Evolutionary conservation across 2,888 invertebrate species (phyloP).

Genomic region (Resseliella maxima): DNA sequence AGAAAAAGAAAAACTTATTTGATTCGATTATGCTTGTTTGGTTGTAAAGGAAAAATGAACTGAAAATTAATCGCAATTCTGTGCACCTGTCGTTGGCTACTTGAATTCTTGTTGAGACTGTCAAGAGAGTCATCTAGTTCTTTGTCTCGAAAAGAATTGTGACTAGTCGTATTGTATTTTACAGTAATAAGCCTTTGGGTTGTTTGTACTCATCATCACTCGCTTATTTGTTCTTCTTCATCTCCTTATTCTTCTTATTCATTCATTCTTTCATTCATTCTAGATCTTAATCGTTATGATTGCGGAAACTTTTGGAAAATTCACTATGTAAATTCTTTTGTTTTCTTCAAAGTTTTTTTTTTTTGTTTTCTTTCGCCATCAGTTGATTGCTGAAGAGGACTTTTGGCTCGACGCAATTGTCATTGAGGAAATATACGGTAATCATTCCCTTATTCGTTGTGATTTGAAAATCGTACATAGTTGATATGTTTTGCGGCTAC

Average conservation of each 20-base stretch:
- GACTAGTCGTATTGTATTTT: too few species aligned
- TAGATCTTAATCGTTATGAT: conserved; percentile 36
- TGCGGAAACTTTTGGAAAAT: conserved; percentile 11
- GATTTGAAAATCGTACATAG: background rate
- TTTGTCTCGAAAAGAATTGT: too few species aligned
- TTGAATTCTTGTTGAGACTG: background rate
- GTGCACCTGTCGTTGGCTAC: background rate
- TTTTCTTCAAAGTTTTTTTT: background rate
- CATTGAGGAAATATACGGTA: background rate
- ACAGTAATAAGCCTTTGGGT: too few species aligned
- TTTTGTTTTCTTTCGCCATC: background rate
- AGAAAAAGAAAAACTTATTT: background rate
- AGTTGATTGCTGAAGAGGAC: background rate
- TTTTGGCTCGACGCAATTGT: background rate
- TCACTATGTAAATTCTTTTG: background rate
- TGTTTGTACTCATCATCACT: too few species aligned
- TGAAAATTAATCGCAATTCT: background rate
- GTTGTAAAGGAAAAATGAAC: background rate
- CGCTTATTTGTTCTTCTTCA: too few species aligned
- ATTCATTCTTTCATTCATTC: background rate
- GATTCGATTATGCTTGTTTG: conserved; percentile 2
- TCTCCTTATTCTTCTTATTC: background rate
- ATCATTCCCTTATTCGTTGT: background rate
- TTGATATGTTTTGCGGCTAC: too few species aligned
- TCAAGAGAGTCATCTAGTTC: background rate